Evolutionary conservation across 1,140 invertebrate species (phyloP).

Genomic region (Drosophila pectinifera): DNA sequence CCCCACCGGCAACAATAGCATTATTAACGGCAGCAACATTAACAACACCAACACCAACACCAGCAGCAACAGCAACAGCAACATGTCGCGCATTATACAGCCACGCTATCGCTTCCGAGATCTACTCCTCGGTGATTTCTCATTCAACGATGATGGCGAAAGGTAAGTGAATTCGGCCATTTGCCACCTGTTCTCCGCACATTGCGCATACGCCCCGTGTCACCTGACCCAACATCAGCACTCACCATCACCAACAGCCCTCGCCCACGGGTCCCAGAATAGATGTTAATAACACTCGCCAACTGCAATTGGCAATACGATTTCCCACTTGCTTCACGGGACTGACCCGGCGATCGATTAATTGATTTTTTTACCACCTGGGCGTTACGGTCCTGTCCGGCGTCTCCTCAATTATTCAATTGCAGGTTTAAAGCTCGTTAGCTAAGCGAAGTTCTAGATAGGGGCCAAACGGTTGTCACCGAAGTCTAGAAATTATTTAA

Average conservation of each 20-base stretch:
- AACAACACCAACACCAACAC: conserved; percentile 18
- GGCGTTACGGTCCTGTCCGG: conserved; percentile 11
- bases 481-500: not conserved
- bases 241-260: not conserved
- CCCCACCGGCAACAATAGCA: conserved; percentile 38
- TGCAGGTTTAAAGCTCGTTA: conserved; percentile 39
- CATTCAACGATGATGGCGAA: conserved; percentile 90
- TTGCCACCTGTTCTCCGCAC: conserved; percentile 26
- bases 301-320: conserved; percentile 56
- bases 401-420: conserved; percentile 39
- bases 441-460: conserved; percentile 13
- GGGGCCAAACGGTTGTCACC: not conserved
- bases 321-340: conserved; percentile 29
- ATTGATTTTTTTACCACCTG: conserved; percentile 59
- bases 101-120: conserved; percentile 90
- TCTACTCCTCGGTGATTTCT: conserved; percentile 91
- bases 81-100: conserved; percentile 80
- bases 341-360: conserved; percentile 55
- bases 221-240: conserved; percentile 14
- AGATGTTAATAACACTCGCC: conserved; percentile 63
- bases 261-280: conserved; percentile 12
- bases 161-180: conserved; percentile 62
- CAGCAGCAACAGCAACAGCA: conserved; percentile 50
- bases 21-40: conserved; percentile 14
- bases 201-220: conserved; percentile 60